Conservation (phyloP, 2,888 invertebrate species). For the Belgica antarctica region DNA sequence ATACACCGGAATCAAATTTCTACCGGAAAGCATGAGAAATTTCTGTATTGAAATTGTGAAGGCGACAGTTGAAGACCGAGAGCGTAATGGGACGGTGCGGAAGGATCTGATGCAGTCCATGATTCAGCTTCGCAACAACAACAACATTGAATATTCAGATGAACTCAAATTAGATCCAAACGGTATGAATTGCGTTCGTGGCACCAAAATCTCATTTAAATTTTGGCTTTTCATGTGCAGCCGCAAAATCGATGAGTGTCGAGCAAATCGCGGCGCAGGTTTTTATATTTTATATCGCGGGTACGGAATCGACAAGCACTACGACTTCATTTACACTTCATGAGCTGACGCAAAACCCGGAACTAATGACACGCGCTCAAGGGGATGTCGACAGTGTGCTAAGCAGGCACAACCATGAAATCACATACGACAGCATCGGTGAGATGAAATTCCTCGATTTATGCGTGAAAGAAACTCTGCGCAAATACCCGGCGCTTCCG, state of each 20-base stretch:
- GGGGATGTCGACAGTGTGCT: conserved; percentile 52
- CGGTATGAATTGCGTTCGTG: neutral
- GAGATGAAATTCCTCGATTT: conserved; percentile 55
- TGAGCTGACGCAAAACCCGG: conserved; percentile 54
- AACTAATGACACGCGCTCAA: conserved; percentile 51
- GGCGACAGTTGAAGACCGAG: conserved; percentile 54
- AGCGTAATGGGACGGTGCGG: conserved; percentile 52
- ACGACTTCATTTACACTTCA: conserved; percentile 53
- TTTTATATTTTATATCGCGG: conserved; percentile 55
- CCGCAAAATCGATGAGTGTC: conserved; percentile 49
- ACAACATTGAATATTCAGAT: conserved; percentile 49
- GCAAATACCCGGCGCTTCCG: conserved; percentile 55
- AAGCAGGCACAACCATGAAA: conserved; percentile 50
- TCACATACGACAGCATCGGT: conserved; percentile 52
- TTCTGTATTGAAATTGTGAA: conserved; percentile 53
- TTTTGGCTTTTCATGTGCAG: neutral
- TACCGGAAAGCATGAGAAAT: conserved; percentile 46
- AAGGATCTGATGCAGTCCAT: conserved; percentile 57
- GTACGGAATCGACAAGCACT: conserved; percentile 55
- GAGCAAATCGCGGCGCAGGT: conserved; percentile 53
- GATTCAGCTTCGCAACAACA: conserved; percentile 55
- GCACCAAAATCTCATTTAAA: neutral
- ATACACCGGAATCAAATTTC: conserved; percentile 50
- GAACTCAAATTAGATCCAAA: conserved; percentile 45
- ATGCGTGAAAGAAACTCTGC: conserved; percentile 52